Evolutionary conservation across 2,113 vertebrate species (phyloP).

Genomic region (Caranx melampygus): DNA sequence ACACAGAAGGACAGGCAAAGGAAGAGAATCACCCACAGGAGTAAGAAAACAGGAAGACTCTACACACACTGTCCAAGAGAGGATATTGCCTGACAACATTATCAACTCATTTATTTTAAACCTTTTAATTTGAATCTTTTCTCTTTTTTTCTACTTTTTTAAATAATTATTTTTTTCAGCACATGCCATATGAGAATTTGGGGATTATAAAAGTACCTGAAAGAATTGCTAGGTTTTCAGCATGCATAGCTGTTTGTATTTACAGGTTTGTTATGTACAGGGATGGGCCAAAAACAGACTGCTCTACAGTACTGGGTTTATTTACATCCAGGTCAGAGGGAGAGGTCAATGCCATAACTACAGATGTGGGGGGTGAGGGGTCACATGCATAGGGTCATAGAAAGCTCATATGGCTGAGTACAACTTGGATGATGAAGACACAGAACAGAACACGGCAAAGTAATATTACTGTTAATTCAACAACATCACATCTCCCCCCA

Average conservation of each 20-base stretch:
- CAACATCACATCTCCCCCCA: conserved; percentile 60
- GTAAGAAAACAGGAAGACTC: conserved; percentile 83
- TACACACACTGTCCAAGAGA: conserved; percentile 80
- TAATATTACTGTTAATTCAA: conserved; percentile 64
- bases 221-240: conserved; percentile 93
- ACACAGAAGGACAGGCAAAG: conserved; percentile 82
- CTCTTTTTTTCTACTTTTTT: conserved; percentile 76
- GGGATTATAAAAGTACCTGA: conserved; percentile 99
- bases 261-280: conserved; percentile 87
- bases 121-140: conserved; percentile 64
- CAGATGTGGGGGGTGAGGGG: conserved; percentile 65
- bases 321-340: conserved; percentile 88
- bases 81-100: conserved; percentile 83
- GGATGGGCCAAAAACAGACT: conserved; percentile 83
- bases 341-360: conserved; percentile 73
- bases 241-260: conserved; percentile 97
- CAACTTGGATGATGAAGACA: conserved; percentile 67
- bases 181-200: conserved; percentile 93
- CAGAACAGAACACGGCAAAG: conserved; percentile 71
- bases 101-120: conserved; percentile 83
- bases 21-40: conserved; percentile 82
- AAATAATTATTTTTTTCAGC: conserved; percentile 81
- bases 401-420: conserved; percentile 56
- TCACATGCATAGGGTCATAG: conserved; percentile 79
- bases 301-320: conserved; percentile 89